A percentile compares a stretch with the other conserved stretches of the same genome.
Evolutionary conservation across 2,113 vertebrate species (phyloP).

Genomic region (Phodopus roborovskii): DNA sequence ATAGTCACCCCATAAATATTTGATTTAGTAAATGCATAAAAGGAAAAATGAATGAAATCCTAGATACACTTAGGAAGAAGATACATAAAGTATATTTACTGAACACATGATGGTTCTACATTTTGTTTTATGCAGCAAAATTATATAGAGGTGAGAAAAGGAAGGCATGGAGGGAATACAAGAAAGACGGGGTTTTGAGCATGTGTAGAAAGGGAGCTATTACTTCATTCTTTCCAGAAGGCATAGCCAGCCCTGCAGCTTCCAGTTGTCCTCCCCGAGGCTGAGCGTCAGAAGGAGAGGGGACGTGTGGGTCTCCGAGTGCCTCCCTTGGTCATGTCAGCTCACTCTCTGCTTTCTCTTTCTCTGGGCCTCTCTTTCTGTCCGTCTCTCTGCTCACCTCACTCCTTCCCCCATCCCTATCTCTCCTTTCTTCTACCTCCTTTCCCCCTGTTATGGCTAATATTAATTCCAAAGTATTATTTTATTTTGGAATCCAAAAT

Average conservation of each 20-base stretch:
- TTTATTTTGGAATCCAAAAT: not conserved
- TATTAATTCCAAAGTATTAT: not conserved
- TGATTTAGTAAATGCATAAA: constrained; percentile 19
- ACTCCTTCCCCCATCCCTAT: too few species aligned
- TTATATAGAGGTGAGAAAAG: not conserved
- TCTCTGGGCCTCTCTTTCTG: not conserved
- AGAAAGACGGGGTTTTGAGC: not conserved
- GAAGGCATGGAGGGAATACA: not conserved
- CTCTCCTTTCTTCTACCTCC: not conserved
- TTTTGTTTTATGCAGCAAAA: not conserved
- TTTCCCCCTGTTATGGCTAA: not conserved
- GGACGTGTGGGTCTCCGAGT: not conserved
- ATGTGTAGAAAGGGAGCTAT: not conserved
- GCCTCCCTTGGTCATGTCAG: not conserved
- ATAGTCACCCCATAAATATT: constrained; percentile 17
- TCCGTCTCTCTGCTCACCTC: not conserved
- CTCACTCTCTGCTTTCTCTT: not conserved
- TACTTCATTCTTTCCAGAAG: not conserved
- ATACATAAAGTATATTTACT: not conserved
- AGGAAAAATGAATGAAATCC: not conserved
- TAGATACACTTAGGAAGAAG: not conserved
- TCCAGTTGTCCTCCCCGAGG: too few species aligned
- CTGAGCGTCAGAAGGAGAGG: not conserved
- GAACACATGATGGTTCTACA: not conserved
- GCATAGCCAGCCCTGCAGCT: too few species aligned